phyloP scores from a whole-genome alignment of 2,888 invertebrate genomes.

The Drosophila borborema region DNA sequence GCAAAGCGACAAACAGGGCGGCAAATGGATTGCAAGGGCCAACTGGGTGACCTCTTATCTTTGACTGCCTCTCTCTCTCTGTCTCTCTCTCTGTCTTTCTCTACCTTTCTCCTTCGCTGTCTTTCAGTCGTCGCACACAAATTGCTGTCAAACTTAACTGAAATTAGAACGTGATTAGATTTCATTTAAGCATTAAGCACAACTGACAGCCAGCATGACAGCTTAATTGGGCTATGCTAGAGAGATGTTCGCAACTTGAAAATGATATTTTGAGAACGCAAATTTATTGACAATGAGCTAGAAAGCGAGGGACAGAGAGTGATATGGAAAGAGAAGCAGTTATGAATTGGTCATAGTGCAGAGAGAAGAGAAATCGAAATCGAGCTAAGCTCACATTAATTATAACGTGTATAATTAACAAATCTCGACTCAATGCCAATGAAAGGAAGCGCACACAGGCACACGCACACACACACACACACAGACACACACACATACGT shows the following conservation, averaged over 20 bases:
- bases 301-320: constrained; percentile 1
- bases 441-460: constrained; percentile 27
- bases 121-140: constrained; percentile 28
- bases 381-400: constrained; percentile 58
- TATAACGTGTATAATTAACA: constrained; percentile 78
- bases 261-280: constrained; percentile 72
- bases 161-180: constrained; percentile 81
- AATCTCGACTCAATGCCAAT: constrained; percentile 53
- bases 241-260: constrained; percentile 34
- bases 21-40: constrained; percentile 14
- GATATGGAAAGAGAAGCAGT: constrained; percentile 7
- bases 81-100: neutral
- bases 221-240: constrained; percentile 23
- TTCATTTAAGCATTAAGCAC: constrained; percentile 76
- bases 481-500: no score
- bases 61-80: neutral
- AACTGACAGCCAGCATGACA: constrained; percentile 75
- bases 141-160: constrained; percentile 73
- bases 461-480: constrained; percentile 15
- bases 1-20: constrained; percentile 39
- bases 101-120: neutral
- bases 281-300: constrained; percentile 78
- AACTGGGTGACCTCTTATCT: constrained; percentile 9
- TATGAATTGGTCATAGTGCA: neutral
- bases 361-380: neutral